Percentiles rank a stretch among this genome's conserved stretches.
These are phyloP conservation scores for Embidobia sp. DNA, from an alignment of 2,888 invertebrate species.

Conservation along the genomic window DNA sequence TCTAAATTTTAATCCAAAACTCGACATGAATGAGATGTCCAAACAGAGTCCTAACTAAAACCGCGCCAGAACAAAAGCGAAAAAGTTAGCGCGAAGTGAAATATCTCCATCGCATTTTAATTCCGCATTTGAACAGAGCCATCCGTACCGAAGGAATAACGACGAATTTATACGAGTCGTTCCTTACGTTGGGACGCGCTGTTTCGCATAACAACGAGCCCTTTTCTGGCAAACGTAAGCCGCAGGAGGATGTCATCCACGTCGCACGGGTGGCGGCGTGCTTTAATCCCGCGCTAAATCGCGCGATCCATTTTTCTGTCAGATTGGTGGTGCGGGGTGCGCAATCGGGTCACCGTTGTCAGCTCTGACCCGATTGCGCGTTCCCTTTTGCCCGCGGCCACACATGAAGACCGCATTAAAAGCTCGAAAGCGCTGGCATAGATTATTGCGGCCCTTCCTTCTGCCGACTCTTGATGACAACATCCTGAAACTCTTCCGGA, in stretches of 20 bases:
- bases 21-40: too few species aligned
- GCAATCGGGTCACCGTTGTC: too few species aligned
- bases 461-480: neutral
- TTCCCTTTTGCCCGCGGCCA: too few species aligned
- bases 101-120: slow-evolving; percentile 13
- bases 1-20: too few species aligned
- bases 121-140: slow-evolving; percentile 7
- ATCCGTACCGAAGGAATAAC: slow-evolving; percentile 25
- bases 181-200: slow-evolving; percentile 33
- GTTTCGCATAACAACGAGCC: slow-evolving; percentile 45
- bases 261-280: slow-evolving; percentile 7
- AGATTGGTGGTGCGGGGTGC: too few species aligned
- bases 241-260: too few species aligned
- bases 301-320: slow-evolving; percentile 39
- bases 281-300: slow-evolving; percentile 35
- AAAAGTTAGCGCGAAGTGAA: too few species aligned
- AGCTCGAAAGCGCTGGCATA: slow-evolving; percentile 33
- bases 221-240: too few species aligned
- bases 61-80: too few species aligned
- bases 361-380: too few species aligned
- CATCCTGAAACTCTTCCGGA: too few species aligned
- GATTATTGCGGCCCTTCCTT: slow-evolving; percentile 27
- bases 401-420: slow-evolving; percentile 54
- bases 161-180: slow-evolving; percentile 38
- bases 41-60: too few species aligned